phyloP scores from a whole-genome alignment of 2,888 invertebrate species.

The Adelphocoris suturalis region DNA sequence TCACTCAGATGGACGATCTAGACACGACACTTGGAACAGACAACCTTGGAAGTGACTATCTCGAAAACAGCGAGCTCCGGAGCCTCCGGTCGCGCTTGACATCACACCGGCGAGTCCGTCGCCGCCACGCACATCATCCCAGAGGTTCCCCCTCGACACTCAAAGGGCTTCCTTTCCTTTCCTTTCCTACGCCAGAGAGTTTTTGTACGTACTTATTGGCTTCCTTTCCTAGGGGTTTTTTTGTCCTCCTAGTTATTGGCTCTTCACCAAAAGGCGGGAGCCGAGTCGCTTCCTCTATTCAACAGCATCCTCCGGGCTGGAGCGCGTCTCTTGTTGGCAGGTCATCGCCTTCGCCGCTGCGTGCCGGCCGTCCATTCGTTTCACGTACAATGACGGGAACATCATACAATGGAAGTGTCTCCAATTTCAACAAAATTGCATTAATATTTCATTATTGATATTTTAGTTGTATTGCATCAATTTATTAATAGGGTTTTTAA shows the following conservation, averaged over 20 bases:
- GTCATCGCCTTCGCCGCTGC: conserved; percentile 17
- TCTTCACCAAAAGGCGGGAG: conserved; percentile 8
- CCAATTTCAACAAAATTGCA: background rate
- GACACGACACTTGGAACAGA: background rate
- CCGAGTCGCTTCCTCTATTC: conserved; percentile 29
- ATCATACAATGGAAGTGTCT: background rate
- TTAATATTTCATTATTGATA: no score
- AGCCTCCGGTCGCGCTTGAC: conserved; percentile 10
- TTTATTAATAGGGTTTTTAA: no score
- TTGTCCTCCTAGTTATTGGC: conserved; percentile 29
- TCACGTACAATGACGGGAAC: background rate
- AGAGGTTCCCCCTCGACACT: background rate
- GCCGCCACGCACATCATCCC: conserved; percentile 21
- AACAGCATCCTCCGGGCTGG: background rate
- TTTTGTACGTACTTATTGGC: conserved; percentile 36
- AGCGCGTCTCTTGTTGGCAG: conserved; percentile 21
- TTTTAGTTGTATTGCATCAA: no score
- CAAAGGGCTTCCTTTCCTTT: conserved; percentile 29
- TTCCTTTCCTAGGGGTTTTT: background rate
- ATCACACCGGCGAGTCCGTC: conserved; percentile 10
- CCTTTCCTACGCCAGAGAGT: background rate
- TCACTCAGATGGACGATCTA: background rate
- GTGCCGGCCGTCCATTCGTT: background rate
- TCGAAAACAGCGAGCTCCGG: background rate
- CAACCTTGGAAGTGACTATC: background rate